Conservation (phyloP, 1,140 invertebrate species). For the Drosophila kikkawai region DNA sequence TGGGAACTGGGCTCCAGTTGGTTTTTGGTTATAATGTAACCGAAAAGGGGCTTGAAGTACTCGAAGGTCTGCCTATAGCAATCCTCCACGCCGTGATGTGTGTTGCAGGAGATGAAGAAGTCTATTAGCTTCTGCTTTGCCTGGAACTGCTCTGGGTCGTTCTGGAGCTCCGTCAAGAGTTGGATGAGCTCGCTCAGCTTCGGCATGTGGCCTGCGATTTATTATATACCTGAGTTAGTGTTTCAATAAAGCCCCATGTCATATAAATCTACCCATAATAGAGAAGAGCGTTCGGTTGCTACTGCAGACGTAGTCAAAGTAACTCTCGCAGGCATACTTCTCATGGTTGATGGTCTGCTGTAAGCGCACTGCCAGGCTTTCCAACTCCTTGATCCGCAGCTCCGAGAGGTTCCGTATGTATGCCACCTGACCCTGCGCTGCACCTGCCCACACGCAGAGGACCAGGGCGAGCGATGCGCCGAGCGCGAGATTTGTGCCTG, state of each 20-base stretch:
- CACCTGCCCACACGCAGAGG: slow-evolving; percentile 11
- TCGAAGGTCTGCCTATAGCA: slow-evolving; percentile 80
- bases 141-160: slow-evolving; percentile 68
- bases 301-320: slow-evolving; percentile 80
- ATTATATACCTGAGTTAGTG: not conserved
- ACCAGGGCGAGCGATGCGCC: slow-evolving; percentile 12
- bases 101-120: slow-evolving; percentile 79
- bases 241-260: too few relatives aligned
- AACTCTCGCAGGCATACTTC: slow-evolving; percentile 76
- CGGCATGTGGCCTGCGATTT: slow-evolving; percentile 60
- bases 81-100: slow-evolving; percentile 64
- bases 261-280: slow-evolving; percentile 65
- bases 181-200: slow-evolving; percentile 61
- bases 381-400: slow-evolving; percentile 68
- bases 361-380: slow-evolving; percentile 56
- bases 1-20: slow-evolving; percentile 40
- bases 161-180: slow-evolving; percentile 62
- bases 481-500: slow-evolving; percentile 10
- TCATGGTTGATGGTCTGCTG: slow-evolving; percentile 67
- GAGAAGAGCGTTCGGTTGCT: slow-evolving; percentile 73
- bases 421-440: slow-evolving; percentile 42
- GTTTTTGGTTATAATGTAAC: slow-evolving; percentile 77
- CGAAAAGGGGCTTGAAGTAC: slow-evolving; percentile 77
- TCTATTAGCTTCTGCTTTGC: slow-evolving; percentile 78
- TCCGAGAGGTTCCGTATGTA: slow-evolving; percentile 65